Evolutionary conservation across 2,888 invertebrate genomes (phyloP).

Genomic region (Cephus spinipes): DNA sequence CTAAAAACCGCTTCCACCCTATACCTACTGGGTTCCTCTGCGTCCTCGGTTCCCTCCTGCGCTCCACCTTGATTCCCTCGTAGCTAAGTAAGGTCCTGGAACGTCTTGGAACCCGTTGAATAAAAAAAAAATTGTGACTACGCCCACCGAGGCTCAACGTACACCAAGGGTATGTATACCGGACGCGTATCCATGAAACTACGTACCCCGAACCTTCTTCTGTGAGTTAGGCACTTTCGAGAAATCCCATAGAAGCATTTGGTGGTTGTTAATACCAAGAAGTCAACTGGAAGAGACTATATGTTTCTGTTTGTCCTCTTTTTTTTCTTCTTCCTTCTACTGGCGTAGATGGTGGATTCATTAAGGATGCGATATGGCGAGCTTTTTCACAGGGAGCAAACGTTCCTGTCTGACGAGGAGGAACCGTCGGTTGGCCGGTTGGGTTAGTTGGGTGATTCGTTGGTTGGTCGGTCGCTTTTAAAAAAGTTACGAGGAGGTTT

Average conservation of each 20-base stretch:
- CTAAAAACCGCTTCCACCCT: conserved; percentile 27
- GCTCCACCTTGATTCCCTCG: background rate
- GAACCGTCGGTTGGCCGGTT: conserved; percentile 3
- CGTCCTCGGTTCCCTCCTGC: background rate
- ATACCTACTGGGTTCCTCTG: background rate
- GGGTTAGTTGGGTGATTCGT: background rate
- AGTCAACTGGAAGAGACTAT: background rate
- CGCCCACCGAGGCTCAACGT: background rate
- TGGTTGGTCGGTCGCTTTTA: conserved; percentile 41
- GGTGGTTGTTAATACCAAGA: background rate
- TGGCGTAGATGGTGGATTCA: conserved; percentile 38
- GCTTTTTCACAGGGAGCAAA: conserved; percentile 33
- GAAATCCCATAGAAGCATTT: conserved; percentile 25
- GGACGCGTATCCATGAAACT: background rate
- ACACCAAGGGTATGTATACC: background rate
- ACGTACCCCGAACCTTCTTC: background rate
- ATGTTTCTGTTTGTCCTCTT: background rate
- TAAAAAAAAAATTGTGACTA: background rate
- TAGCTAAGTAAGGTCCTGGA: background rate
- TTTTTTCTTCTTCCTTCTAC: background rate
- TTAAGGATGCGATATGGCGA: conserved; percentile 54
- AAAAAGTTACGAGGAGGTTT: conserved; percentile 61
- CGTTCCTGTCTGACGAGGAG: background rate
- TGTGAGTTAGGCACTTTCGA: conserved; percentile 22
- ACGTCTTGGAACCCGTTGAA: background rate